Percentiles rank a stretch among this genome's conserved stretches.
phyloP scores from a whole-genome alignment of 2,113 vertebrate species.

The Cettia cetti region DNA sequence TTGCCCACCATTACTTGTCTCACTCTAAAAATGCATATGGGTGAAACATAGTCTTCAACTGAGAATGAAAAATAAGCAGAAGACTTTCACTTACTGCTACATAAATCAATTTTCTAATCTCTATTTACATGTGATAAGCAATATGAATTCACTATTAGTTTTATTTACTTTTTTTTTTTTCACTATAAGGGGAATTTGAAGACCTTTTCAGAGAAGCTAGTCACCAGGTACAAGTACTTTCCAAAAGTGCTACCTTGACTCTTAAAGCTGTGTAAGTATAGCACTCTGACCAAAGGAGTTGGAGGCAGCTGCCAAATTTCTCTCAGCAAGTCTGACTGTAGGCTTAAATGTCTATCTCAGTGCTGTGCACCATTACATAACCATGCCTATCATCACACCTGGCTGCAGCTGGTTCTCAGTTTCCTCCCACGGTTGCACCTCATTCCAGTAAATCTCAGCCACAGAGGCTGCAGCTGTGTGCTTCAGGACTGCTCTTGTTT shows the following conservation, averaged over 20 bases:
- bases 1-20: neutral
- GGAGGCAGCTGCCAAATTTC: neutral
- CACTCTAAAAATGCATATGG: neutral
- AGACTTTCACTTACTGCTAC: neutral
- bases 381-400: neutral
- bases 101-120: neutral
- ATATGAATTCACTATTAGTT: neutral
- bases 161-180: neutral
- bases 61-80: neutral
- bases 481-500: neutral
- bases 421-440: neutral
- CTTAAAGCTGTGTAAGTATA: neutral
- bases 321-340: neutral
- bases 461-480: neutral
- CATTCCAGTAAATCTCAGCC: neutral
- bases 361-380: neutral
- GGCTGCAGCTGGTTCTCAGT: neutral
- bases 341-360: neutral
- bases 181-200: neutral
- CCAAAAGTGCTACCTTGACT: neutral
- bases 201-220: neutral
- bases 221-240: neutral
- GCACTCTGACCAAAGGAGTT: neutral
- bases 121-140: neutral
- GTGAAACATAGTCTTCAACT: neutral